Evolutionary conservation across 2,797 vertebrate genomes (phyloP), one percentile per base, ranked within the genome.

Genomic region (Pseudochirops corinnae): DNA sequence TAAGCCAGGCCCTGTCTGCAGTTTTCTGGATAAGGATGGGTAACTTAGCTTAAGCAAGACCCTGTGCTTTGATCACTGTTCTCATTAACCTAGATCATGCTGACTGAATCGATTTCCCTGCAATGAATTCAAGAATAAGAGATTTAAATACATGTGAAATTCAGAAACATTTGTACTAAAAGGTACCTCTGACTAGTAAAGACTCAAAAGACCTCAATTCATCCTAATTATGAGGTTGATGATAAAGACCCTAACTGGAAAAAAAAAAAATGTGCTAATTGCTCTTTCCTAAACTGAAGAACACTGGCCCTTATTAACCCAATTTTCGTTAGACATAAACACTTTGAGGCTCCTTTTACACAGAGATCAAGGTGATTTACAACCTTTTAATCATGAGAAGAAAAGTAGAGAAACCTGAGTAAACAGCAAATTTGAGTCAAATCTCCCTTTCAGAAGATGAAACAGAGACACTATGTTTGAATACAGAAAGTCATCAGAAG

Each of bases 401-500:
- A 57, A 31, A 91, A 55, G 46, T 92, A 74, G 33, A 18, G 67
- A 92, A 26, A 94, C 52, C 56, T 93, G 93, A 90, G 31, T 39
- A 93, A 90, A 92, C 62, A 60, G 46, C 91, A 92, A 62, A 87
- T 24, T 95, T 93, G 91, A 33, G 92, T 94, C 39, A 33, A 95
- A 46, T 1, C 1, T 16, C n/a, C 91, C 46, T 97, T 94, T 94
- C 31, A 93, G 95, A 96, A 92, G 56, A 67, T 52, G 46, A 58
- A 96, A 95, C 93, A 92, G 90, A 95, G 87, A 74, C 52, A 93
- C 91, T 94, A 50, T 92, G 90, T 91, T 90, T 94, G 52, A 95
- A 94, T 94, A 56, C 56, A 92, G 74, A 96, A 93, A 74, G 93
- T 56, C 94, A 94, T 1, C 90, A 82, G 55, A 97, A 92, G 95